Evolutionary conservation across 2,113 vertebrate species (phyloP).

Genomic region (Ptychochromis oligacanthus): DNA sequence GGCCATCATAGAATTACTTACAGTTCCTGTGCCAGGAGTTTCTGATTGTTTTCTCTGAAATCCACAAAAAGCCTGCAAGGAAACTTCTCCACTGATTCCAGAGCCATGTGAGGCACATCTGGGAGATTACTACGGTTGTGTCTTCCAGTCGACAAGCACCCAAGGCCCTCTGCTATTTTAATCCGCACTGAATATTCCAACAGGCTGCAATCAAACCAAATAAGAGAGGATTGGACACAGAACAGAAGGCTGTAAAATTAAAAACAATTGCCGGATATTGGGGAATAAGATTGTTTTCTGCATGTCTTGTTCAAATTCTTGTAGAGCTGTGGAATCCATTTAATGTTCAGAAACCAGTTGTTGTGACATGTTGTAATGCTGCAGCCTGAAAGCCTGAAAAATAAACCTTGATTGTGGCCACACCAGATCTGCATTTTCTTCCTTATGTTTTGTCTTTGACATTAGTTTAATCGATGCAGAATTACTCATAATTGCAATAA

Average conservation of each 20-base stretch:
- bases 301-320: slow-evolving; percentile 43
- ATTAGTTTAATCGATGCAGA: slow-evolving; percentile 34
- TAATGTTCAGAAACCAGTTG: slow-evolving; percentile 10
- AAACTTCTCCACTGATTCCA: slow-evolving; percentile 61
- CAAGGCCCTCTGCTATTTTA: slow-evolving; percentile 69
- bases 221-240: slow-evolving; percentile 61
- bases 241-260: slow-evolving; percentile 55
- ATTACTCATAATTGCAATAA: slow-evolving; percentile 43
- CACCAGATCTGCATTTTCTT: slow-evolving; percentile 8
- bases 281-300: slow-evolving; percentile 51
- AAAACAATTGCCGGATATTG: slow-evolving; percentile 66
- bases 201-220: slow-evolving; percentile 70
- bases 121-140: slow-evolving; percentile 63
- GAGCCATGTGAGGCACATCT: slow-evolving; percentile 73
- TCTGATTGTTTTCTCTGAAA: slow-evolving; percentile 72
- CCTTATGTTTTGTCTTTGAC: slow-evolving; percentile 9
- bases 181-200: slow-evolving; percentile 65
- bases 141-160: slow-evolving; percentile 51
- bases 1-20: slow-evolving; percentile 64
- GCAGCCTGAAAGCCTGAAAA: slow-evolving; percentile 12
- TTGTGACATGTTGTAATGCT: slow-evolving; percentile 18
- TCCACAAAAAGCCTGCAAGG: slow-evolving; percentile 54
- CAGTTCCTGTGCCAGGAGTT: slow-evolving; percentile 57
- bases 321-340: neutral
- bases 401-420: neutral